Base-by-base conservation (phyloP, 2,888 invertebrate species). In the Parapristionchus giblindavisi region DNA sequence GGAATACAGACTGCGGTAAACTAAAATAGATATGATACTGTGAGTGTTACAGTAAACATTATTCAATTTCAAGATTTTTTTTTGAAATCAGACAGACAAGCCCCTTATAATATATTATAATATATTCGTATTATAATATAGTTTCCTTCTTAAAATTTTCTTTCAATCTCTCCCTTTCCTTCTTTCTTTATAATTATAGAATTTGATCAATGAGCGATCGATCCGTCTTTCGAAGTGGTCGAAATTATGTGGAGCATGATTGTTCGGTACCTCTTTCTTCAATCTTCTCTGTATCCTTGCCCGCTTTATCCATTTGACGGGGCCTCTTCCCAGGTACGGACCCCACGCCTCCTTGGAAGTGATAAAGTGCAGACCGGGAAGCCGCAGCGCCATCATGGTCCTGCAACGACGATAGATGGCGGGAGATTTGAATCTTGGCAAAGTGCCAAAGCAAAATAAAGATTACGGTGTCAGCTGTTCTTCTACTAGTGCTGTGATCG, bases 381-480 rank as follows among this genome's bases (percentile, higher is more conserved):
- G 3, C 11, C 68, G 68, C 4, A 52, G 11, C 1, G 68, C 68
- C 24, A 52, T 17, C 34, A 68, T 29, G 5, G 34, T n/a, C 68
- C 51, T 68, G 66, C 48, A 21, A 48, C 11, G 21, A 48, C 48
- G 11, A 21, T 48, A 48, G 48, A 11, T 11, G 29, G 58, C 29
- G 14, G 14, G 24, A 11, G 61, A 38, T 8, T 11, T 36, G 24
- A 8, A 5, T 61, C 36, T 2, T 27, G 40, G 1, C 24, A 65
- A 2, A 43, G 65, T 24, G 11, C 36, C n/a, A 60, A 36, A 21
- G 2, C 24, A 21, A 21, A 21, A 11, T 4, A 52, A 32, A 36
- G n/a, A 34, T 61, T 38, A 61, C 61, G 61, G 61, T n/a, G 61
- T 61, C 14, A 61, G 21, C 8, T 61, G 14, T n/a, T 61, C 61